These are phyloP conservation scores for Trachythela sp. DNA, from an alignment of 64 coral and sea anemone genomes.

Conservation along the genomic window DNA sequence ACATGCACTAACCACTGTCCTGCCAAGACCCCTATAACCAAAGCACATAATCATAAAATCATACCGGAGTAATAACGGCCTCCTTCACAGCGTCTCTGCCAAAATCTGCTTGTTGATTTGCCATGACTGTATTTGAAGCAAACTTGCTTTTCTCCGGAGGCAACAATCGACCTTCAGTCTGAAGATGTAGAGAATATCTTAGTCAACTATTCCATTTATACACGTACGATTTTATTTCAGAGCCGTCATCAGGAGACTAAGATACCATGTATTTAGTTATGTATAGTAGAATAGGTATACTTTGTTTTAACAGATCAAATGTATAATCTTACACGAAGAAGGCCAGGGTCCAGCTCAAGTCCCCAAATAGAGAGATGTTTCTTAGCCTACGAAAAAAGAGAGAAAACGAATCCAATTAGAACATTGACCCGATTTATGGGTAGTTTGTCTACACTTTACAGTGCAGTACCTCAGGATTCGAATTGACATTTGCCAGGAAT, in stretches of 20 bases:
- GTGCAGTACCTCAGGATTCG: slow-evolving; percentile 61
- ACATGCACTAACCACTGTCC: too few species aligned
- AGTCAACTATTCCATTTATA: too few species aligned
- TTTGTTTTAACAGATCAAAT: too few species aligned
- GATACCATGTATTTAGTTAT: too few species aligned
- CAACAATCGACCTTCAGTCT: slow-evolving; percentile 84
- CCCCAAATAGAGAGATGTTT: background rate
- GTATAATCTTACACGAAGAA: background rate
- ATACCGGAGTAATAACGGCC: slow-evolving; percentile 77
- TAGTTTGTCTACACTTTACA: background rate
- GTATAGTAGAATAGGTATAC: too few species aligned
- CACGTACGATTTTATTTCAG: too few species aligned
- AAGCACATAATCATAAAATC: background rate
- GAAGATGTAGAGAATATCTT: background rate
- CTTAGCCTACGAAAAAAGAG: background rate
- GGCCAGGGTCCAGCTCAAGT: background rate
- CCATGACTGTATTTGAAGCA: slow-evolving; percentile 53
- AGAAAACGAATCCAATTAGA: background rate
- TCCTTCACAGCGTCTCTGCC: slow-evolving; percentile 80
- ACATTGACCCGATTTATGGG: background rate
- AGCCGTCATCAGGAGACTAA: too few species aligned
- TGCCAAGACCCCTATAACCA: background rate
- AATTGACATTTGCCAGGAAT: slow-evolving; percentile 86
- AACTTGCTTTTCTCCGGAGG: slow-evolving; percentile 76
- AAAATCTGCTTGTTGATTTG: slow-evolving; percentile 81